Conservation (phyloP, 2,113 vertebrate species). For the Erythrocercus mccallii region DNA sequence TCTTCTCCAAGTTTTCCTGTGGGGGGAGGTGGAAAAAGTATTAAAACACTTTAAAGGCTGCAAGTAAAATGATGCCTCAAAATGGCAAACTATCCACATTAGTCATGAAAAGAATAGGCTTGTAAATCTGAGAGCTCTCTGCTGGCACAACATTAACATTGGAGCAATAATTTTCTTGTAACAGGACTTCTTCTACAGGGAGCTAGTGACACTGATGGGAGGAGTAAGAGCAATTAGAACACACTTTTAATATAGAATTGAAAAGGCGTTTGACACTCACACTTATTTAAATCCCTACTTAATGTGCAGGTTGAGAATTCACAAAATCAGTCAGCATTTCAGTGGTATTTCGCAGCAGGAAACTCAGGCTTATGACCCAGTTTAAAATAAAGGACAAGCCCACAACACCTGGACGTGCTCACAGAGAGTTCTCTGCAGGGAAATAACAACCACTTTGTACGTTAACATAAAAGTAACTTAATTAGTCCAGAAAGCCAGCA, state of each 20-base stretch:
- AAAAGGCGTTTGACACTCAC: constrained; percentile 29
- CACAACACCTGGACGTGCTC: not conserved
- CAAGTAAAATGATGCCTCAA: not conserved
- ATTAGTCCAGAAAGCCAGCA: constrained; percentile 45
- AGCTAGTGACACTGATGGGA: constrained; percentile 18
- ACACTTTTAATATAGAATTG: constrained; percentile 22
- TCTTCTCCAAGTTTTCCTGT: constrained; percentile 96
- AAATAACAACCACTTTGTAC: constrained; percentile 27
- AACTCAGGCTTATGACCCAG: constrained; percentile 17
- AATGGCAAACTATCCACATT: not conserved
- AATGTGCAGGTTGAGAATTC: constrained; percentile 28
- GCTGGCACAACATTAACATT: not conserved
- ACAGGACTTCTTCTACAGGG: not conserved
- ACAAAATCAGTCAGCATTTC: constrained; percentile 9
- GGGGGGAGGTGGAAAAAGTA: not conserved
- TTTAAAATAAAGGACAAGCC: not conserved
- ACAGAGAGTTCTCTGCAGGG: constrained; percentile 17
- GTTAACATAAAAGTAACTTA: constrained; percentile 43
- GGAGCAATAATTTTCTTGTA: constrained; percentile 15
- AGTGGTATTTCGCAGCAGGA: constrained; percentile 35
- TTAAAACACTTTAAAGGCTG: not conserved
- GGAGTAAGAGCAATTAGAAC: constrained; percentile 17
- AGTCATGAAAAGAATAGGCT: not conserved
- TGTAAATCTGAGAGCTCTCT: not conserved
- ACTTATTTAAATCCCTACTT: constrained; percentile 36